Percentiles rank a stretch among this genome's conserved stretches.
Conservation (phyloP, 1,140 invertebrate genomes). For the Teleogryllus occipitalis region DNA sequence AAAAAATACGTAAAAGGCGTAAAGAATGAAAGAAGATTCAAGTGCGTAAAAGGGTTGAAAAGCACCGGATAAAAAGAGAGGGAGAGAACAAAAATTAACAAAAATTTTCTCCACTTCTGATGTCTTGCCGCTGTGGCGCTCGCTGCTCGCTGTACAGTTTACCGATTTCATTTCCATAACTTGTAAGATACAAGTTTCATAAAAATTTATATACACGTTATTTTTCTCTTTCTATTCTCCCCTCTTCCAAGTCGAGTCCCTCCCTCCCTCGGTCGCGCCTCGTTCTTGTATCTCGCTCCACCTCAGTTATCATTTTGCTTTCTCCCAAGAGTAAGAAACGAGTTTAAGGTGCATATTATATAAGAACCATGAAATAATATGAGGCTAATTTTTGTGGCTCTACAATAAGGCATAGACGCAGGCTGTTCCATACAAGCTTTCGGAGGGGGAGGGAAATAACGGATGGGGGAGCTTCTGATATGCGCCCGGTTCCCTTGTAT, state of each 20-base stretch:
- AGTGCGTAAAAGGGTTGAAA: background rate
- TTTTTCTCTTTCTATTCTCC: background rate
- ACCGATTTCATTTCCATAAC: conserved; percentile 4
- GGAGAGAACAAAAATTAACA: background rate
- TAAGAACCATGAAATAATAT: background rate
- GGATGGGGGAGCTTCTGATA: background rate
- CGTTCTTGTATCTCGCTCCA: background rate
- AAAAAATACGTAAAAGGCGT: background rate
- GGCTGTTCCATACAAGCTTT: background rate
- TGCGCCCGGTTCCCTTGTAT: background rate
- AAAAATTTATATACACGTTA: background rate
- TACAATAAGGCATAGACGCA: background rate
- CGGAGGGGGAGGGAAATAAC: background rate
- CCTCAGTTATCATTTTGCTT: conserved; percentile 1
- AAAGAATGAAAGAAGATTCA: background rate
- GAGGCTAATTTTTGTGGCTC: background rate
- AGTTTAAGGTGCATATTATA: conserved; percentile 5
- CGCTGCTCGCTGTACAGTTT: background rate
- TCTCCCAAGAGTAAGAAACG: background rate
- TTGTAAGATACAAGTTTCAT: conserved; percentile 5
- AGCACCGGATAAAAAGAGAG: background rate
- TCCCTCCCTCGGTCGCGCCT: background rate
- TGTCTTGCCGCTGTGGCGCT: background rate
- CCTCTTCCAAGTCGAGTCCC: background rate
- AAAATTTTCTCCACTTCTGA: conserved; percentile 5